phyloP scores from a whole-genome alignment of 2,113 vertebrate species.

The Falco punctatus region DNA sequence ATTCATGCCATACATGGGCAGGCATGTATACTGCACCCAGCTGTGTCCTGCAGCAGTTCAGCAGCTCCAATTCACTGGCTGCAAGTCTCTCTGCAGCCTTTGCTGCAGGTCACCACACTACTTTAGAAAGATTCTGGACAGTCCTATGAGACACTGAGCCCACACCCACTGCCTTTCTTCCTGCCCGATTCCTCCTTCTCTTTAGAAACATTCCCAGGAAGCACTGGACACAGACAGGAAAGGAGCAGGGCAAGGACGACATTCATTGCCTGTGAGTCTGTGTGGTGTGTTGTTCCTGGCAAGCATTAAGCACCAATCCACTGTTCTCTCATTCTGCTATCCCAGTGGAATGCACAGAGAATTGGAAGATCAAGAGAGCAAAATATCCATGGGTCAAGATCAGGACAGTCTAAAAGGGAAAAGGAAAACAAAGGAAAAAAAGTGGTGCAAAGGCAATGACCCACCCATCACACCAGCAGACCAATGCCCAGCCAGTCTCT shows the following conservation, averaged over 20 bases:
- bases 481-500: neutral
- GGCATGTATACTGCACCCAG: accelerated
- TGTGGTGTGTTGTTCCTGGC: neutral
- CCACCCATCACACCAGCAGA: neutral
- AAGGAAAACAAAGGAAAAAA: neutral
- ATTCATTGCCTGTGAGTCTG: too few species aligned
- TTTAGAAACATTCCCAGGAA: neutral
- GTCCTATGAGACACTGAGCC: too few species aligned
- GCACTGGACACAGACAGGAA: neutral
- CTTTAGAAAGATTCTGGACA: too few species aligned
- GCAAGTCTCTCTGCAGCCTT: too few species aligned
- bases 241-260: neutral
- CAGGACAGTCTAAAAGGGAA: too few species aligned
- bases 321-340: neutral
- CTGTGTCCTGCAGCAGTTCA: neutral
- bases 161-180: neutral
- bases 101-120: too few species aligned
- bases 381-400: neutral
- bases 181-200: neutral
- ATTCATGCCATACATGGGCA: too few species aligned
- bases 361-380: neutral
- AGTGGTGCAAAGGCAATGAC: neutral
- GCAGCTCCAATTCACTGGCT: neutral
- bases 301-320: neutral
- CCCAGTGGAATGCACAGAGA: neutral